phyloP scores from a whole-genome alignment of 2,113 vertebrate species.

The Pollachius pollachius region DNA sequence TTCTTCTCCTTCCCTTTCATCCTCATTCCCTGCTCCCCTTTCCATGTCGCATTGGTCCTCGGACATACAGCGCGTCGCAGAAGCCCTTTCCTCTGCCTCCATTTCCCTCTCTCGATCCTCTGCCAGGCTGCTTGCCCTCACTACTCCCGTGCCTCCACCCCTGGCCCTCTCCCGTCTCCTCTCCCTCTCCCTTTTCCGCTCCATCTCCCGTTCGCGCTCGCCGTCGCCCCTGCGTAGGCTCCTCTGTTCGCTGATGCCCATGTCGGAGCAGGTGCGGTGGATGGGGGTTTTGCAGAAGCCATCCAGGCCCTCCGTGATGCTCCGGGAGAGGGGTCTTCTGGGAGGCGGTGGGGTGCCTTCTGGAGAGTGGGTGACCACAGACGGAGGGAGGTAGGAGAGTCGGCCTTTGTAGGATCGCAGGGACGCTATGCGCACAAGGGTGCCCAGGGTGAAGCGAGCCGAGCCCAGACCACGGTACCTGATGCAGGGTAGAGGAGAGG shows the following conservation, averaged over 20 bases:
- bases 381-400: constrained; percentile 85
- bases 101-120: constrained; percentile 72
- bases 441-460: constrained; percentile 86
- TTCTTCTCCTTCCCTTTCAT: constrained; percentile 53
- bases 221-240: constrained; percentile 70
- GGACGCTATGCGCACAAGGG: constrained; percentile 80
- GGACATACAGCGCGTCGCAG: constrained; percentile 53
- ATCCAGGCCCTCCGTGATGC: constrained; percentile 77
- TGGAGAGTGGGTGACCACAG: constrained; percentile 48
- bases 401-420: constrained; percentile 88
- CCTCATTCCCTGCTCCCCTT: constrained; percentile 43
- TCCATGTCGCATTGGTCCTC: constrained; percentile 49
- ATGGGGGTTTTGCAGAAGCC: constrained; percentile 75
- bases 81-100: constrained; percentile 55
- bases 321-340: constrained; percentile 74
- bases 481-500: constrained; percentile 1
- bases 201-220: constrained; percentile 68
- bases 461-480: constrained; percentile 83
- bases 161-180: constrained; percentile 65
- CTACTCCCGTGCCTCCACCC: constrained; percentile 68
- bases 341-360: constrained; percentile 60
- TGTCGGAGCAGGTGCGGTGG: constrained; percentile 86
- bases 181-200: constrained; percentile 63
- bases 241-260: constrained; percentile 81
- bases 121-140: constrained; percentile 76